phyloP scores from a whole-genome alignment of 1,140 invertebrate species.

The Pomacea maculata region DNA sequence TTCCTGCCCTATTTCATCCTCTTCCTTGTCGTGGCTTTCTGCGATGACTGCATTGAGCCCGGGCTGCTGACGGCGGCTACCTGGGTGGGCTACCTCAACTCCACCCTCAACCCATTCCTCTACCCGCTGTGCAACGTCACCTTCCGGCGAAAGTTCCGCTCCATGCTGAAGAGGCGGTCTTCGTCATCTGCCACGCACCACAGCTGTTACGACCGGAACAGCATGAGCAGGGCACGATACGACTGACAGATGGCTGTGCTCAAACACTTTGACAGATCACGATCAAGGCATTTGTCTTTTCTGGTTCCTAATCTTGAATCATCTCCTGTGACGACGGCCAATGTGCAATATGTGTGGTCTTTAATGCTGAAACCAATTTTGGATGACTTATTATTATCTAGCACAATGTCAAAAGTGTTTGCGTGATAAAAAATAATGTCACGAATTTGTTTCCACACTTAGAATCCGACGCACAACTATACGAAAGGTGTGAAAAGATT shows the following conservation, averaged over 20 bases:
- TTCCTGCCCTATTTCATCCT: slow-evolving; percentile 75
- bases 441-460: neutral
- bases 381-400: too few species aligned
- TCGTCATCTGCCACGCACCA: slow-evolving; percentile 2
- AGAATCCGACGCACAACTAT: neutral
- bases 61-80: slow-evolving; percentile 66
- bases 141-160: slow-evolving; percentile 69
- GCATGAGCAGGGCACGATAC: slow-evolving; percentile 34
- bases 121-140: slow-evolving; percentile 72
- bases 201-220: slow-evolving; percentile 27
- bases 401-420: too few species aligned
- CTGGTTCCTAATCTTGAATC: neutral
- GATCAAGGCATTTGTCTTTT: neutral
- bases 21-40: slow-evolving; percentile 74
- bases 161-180: slow-evolving; percentile 61
- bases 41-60: slow-evolving; percentile 66
- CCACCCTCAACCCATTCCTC: slow-evolving; percentile 70
- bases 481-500: too few species aligned
- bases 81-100: slow-evolving; percentile 72
- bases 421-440: too few species aligned
- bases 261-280: neutral
- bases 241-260: slow-evolving; percentile 21
- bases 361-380: too few species aligned
- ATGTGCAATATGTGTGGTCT: too few species aligned
- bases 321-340: too few species aligned